Conservation (phyloP, 2,113 vertebrate species). For the Pelobates fuscus region DNA sequence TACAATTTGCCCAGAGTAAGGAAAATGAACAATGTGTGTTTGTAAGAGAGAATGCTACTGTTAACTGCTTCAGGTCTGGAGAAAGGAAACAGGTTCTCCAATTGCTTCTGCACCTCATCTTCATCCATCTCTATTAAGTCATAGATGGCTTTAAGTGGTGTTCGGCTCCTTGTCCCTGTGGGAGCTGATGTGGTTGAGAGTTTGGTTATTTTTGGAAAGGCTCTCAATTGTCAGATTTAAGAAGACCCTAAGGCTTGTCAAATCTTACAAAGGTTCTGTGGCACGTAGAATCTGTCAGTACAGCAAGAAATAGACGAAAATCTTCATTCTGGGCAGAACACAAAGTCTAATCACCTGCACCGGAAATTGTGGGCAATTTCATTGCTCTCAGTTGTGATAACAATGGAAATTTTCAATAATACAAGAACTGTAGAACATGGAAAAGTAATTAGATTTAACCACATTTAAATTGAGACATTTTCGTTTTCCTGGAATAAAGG, state of each 20-base stretch:
- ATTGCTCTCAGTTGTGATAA: not conserved
- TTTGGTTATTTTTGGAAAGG: slow-evolving; percentile 41
- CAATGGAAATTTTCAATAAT: not conserved
- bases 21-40: slow-evolving; percentile 1
- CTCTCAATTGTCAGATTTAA: slow-evolving; percentile 38
- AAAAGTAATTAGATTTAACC: slow-evolving; percentile 1
- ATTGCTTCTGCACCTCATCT: slow-evolving; percentile 31
- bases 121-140: slow-evolving; percentile 40
- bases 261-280: slow-evolving; percentile 21
- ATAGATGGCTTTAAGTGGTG: slow-evolving; percentile 26
- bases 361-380: too few relatives aligned
- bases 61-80: slow-evolving; percentile 36
- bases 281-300: slow-evolving; percentile 37
- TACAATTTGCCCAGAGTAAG: slow-evolving; percentile 20
- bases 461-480: slow-evolving; percentile 1
- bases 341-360: not conserved
- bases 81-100: slow-evolving; percentile 36
- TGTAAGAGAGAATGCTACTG: not conserved
- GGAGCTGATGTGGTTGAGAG: slow-evolving; percentile 5
- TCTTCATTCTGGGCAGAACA: not conserved
- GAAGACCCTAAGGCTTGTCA: slow-evolving; percentile 38
- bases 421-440: slow-evolving; percentile 2
- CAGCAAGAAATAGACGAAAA: not conserved
- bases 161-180: slow-evolving; percentile 32
- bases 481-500: slow-evolving; percentile 2